Conservation (phyloP, 64 coral and sea anemone species). For the Pocillopora damicornis region DNA sequence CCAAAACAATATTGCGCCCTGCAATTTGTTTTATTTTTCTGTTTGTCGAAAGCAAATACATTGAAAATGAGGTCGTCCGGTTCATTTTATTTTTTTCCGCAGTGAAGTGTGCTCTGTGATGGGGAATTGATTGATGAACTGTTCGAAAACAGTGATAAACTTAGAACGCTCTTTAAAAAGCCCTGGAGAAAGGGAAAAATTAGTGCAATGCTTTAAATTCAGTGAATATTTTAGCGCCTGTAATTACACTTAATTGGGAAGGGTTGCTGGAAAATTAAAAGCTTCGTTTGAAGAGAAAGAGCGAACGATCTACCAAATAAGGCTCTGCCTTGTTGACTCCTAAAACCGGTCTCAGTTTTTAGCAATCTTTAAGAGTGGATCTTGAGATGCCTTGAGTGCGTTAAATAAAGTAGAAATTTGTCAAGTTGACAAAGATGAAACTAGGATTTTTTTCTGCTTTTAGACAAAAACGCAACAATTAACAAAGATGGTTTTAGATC, state of each 20-base stretch:
- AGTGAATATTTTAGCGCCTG: slow-evolving; percentile 10
- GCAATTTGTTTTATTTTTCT: slow-evolving; percentile 10
- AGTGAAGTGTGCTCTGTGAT: slow-evolving; percentile 1
- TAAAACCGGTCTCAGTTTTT: not conserved
- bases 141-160: slow-evolving; percentile 26
- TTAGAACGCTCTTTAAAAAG: not conserved
- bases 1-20: slow-evolving; percentile 6
- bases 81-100: slow-evolving; percentile 9
- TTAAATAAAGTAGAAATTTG: too few species aligned
- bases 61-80: slow-evolving; percentile 8
- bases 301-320: not conserved
- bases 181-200: not conserved
- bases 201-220: not conserved
- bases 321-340: too few species aligned
- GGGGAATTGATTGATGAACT: slow-evolving; percentile 15
- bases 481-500: too few species aligned
- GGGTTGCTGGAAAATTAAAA: slow-evolving; percentile 13
- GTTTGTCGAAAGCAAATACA: slow-evolving; percentile 23
- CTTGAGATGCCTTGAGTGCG: too few species aligned
- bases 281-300: not conserved
- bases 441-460: too few species aligned
- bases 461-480: too few species aligned
- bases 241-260: not conserved
- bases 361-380: too few species aligned
- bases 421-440: too few species aligned